phyloP scores from a whole-genome alignment of 1,140 invertebrate species.

The Ditylenchus dipsaci region DNA sequence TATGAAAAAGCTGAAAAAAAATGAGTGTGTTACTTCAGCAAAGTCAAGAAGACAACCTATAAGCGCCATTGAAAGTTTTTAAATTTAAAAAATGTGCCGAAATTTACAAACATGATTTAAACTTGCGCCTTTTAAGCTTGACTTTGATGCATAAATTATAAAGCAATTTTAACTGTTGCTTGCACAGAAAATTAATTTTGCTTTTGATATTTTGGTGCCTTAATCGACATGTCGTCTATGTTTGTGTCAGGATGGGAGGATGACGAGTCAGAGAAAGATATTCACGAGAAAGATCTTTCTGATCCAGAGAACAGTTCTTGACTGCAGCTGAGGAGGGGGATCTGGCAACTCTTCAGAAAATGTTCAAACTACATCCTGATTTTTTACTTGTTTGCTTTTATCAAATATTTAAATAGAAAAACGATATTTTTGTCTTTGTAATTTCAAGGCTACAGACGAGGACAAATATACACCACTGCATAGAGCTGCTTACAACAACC shows the following conservation, averaged over 20 bases:
- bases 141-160: too few species aligned
- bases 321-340: conserved; percentile 55
- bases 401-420: conserved; percentile 1
- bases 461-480: conserved; percentile 88
- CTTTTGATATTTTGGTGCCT: too few species aligned
- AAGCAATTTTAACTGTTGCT: too few species aligned
- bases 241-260: conserved; percentile 56
- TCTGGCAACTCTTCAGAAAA: conserved; percentile 30
- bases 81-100: too few species aligned
- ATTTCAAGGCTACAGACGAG: conserved; percentile 66
- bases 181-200: too few species aligned
- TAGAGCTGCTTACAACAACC: conserved; percentile 82
- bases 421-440: neutral
- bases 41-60: too few species aligned
- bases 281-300: conserved; percentile 35
- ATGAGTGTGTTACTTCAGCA: too few species aligned
- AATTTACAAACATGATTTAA: too few species aligned
- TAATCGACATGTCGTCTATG: conserved; percentile 36
- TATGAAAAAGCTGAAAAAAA: too few species aligned
- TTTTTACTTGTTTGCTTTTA: conserved; percentile 41
- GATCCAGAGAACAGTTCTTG: conserved; percentile 52
- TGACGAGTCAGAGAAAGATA: conserved; percentile 34
- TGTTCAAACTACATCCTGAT: conserved; percentile 31
- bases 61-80: too few species aligned
- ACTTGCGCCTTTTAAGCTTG: too few species aligned